Base-by-base conservation (phyloP, 2,113 vertebrate genomes). In the Phrynosoma blainvillii region DNA sequence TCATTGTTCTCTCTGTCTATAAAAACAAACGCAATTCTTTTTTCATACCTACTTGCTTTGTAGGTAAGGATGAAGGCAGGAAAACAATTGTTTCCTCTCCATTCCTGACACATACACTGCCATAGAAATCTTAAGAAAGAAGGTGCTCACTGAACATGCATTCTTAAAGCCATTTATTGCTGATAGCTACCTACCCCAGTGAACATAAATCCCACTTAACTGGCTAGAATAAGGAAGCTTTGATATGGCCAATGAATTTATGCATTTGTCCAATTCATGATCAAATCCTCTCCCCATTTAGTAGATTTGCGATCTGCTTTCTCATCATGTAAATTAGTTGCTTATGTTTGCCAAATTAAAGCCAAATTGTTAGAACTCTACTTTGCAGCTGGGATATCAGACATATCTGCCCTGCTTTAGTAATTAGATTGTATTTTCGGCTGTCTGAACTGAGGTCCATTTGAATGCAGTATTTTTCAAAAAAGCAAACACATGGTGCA, bases 41-140 rank as follows among this genome's bases (percentile, higher is more conserved):
- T 54, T 54, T 30, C 74, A 86, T 2, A 27, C 2, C 47, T 59
- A 0, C 20, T 65, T 84, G 16, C 90, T 84, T 87, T 85, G 12
- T 5, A 40, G 0, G 56, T 21, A 65, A 89, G 42, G 25, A 85
- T 47, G 9, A 79, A 66, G 68, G 1, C 10, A 82, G 42, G 66
- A 77, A 89, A 40, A 52, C 79, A 5, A n/a, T 36, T 21, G 40
- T 5, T 88, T 59, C 65, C 36, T 85, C 74, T 36, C 73, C 21
- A 23, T 65, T 8, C 0, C 36, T 74, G 79, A 54, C 77, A 73
- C 25, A 52, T 40, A 59, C 66, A 30, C 36, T 74, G 85, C 84
- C 86, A 54, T 75, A 85, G 94, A 47, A 68, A 25, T 27, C 32
- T 87, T 91, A 92, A n/a, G 73, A 71, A 94, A 42, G 32, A 86